phyloP scores from a whole-genome alignment of 2,113 vertebrate species.

The Chaenogobius annularis region DNA sequence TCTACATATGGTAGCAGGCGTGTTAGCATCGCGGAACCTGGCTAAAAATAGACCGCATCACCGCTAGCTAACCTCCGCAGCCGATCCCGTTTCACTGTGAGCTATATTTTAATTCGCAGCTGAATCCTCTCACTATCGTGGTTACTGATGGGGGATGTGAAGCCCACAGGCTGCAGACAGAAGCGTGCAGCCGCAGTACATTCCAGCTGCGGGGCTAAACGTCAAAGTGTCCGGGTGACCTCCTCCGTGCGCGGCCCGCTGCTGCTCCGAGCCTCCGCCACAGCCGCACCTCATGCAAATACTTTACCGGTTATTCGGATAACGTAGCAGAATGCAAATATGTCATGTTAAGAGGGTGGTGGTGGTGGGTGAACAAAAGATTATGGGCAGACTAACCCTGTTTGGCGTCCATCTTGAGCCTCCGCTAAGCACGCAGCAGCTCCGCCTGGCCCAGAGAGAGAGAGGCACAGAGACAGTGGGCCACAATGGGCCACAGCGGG shows the following conservation, averaged over 20 bases:
- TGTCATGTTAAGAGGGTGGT: not conserved
- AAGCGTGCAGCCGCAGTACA: not conserved
- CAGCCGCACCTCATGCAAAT: not conserved
- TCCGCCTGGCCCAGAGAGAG: constrained; percentile 28
- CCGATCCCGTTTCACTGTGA: constrained; percentile 66
- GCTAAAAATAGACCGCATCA: constrained; percentile 87
- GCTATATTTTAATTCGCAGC: constrained; percentile 36
- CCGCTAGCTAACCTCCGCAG: constrained; percentile 40
- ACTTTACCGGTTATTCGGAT: not conserved
- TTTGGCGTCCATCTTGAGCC: constrained; percentile 89
- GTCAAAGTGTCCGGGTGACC: constrained; percentile 53
- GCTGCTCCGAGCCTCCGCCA: not conserved
- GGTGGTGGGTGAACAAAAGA: constrained; percentile 33
- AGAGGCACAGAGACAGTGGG: constrained; percentile 1
- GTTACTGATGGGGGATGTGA: not conserved
- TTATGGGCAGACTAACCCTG: constrained; percentile 78
- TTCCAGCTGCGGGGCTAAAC: constrained; percentile 3
- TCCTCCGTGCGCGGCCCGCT: constrained; percentile 42
- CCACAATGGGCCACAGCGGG: not conserved
- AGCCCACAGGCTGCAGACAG: not conserved
- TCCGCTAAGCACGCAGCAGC: constrained; percentile 62
- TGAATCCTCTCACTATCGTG: not conserved
- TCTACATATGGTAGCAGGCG: constrained; percentile 72
- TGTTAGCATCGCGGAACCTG: constrained; percentile 67
- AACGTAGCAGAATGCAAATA: not conserved